A percentile compares a stretch with the other conserved stretches of the same genome.
Conservation (phyloP, 2,888 invertebrate species). For the Epinotia brunnichana region DNA sequence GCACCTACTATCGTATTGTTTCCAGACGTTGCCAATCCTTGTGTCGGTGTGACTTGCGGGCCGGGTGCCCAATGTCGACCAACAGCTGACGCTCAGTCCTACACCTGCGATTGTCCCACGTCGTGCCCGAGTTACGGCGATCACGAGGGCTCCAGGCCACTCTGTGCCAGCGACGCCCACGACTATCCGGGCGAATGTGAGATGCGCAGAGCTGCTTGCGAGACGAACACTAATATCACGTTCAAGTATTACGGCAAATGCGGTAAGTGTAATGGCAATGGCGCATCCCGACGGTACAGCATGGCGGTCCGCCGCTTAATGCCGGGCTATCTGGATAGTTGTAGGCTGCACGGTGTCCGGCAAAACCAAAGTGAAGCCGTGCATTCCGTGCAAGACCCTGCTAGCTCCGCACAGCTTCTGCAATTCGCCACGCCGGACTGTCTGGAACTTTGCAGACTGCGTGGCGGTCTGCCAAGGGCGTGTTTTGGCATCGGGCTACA, state of each 20-base stretch:
- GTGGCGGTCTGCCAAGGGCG: too few relatives aligned
- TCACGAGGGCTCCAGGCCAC: slow-evolving; percentile 89
- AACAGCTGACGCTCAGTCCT: slow-evolving; percentile 87
- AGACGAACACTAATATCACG: slow-evolving; percentile 88
- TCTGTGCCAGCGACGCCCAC: slow-evolving; percentile 92
- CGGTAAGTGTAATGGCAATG: slow-evolving; percentile 85
- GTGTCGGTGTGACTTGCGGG: slow-evolving; percentile 90
- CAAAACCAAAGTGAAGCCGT: too few relatives aligned
- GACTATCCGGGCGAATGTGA: slow-evolving; percentile 95
- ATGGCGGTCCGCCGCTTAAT: too few relatives aligned
- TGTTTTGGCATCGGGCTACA: too few relatives aligned
- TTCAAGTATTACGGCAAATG: slow-evolving; percentile 94
- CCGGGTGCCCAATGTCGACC: slow-evolving; percentile 90
- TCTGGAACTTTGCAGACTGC: too few relatives aligned
- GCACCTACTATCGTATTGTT: neutral
- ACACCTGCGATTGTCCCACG: slow-evolving; percentile 90
- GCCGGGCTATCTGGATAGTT: too few relatives aligned
- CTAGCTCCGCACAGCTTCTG: too few relatives aligned
- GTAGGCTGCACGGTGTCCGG: too few relatives aligned
- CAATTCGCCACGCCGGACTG: too few relatives aligned
- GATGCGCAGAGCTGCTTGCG: slow-evolving; percentile 91
- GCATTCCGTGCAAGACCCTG: too few relatives aligned
- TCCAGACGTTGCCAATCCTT: slow-evolving; percentile 86
- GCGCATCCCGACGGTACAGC: too few relatives aligned
- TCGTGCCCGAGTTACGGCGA: slow-evolving; percentile 93